A percentile compares a stretch with the other conserved stretches of the same genome.
Conservation (phyloP, 64 coral and sea anemone species). For the Hydrozoanthus tunicans region DNA sequence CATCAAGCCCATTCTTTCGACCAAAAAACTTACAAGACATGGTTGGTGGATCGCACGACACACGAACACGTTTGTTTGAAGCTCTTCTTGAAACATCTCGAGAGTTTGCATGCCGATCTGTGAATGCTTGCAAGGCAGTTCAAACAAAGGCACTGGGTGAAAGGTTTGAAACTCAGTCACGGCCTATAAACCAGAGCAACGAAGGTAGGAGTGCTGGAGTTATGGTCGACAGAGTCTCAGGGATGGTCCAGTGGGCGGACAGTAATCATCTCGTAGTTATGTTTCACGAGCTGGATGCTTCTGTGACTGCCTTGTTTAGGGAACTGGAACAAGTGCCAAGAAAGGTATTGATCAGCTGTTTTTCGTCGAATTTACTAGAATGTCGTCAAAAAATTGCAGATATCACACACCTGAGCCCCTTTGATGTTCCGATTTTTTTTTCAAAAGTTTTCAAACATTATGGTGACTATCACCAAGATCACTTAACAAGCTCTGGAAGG, state of each 20-base stretch:
- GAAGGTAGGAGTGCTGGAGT: conserved; percentile 12
- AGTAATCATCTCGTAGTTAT: conserved; percentile 60
- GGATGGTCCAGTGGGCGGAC: conserved; percentile 66
- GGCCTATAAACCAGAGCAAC: conserved; percentile 12
- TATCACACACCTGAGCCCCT: too few species aligned
- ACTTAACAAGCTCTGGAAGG: too few species aligned
- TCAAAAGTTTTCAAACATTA: too few species aligned
- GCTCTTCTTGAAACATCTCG: conserved; percentile 75
- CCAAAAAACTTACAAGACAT: conserved; percentile 63
- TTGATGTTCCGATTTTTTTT: too few species aligned
- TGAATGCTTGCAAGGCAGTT: conserved; percentile 57
- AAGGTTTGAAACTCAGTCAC: background rate
- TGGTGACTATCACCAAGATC: too few species aligned
- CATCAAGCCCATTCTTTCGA: conserved; percentile 71
- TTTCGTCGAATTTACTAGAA: background rate
- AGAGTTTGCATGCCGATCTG: conserved; percentile 81
- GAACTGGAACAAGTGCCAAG: conserved; percentile 21
- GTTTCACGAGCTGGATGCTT: conserved; percentile 58
- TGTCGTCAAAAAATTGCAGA: too few species aligned
- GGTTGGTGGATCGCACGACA: conserved; percentile 61
- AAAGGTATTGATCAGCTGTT: background rate
- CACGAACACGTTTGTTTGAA: conserved; percentile 69
- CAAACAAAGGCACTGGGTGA: conserved; percentile 59
- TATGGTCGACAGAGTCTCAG: conserved; percentile 46
- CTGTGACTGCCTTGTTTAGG: conserved; percentile 64